phyloP scores from a whole-genome alignment of 2,797 vertebrate species.

The Phrynocephalus guinanensis region DNA sequence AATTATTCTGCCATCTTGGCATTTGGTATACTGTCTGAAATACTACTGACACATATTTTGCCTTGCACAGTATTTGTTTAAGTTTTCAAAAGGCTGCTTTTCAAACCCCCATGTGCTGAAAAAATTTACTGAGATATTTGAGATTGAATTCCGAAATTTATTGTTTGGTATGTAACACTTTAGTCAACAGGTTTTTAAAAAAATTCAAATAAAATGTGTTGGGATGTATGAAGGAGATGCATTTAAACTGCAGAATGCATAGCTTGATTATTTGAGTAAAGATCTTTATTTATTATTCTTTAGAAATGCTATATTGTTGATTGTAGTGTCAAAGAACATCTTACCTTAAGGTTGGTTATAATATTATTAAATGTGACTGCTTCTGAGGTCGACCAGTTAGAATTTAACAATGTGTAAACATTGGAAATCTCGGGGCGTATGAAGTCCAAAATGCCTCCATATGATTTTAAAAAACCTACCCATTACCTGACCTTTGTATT shows the following conservation, averaged over 20 bases:
- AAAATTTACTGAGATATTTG: neutral
- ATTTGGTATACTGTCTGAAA: constrained; percentile 54
- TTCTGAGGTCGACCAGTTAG: neutral
- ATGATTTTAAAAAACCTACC: constrained; percentile 9
- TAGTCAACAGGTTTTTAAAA: neutral
- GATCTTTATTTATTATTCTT: constrained; percentile 17
- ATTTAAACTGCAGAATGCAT: neutral
- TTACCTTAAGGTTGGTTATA: neutral
- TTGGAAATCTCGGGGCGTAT: constrained; percentile 42
- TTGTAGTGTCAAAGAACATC: neutral
- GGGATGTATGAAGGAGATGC: neutral
- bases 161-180: constrained; percentile 5
- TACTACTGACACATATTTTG: constrained; percentile 55
- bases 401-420: constrained; percentile 30
- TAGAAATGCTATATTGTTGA: neutral
- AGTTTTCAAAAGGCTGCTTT: constrained; percentile 15
- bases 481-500: constrained; percentile 43
- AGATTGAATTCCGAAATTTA: constrained; percentile 32
- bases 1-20: constrained; percentile 58
- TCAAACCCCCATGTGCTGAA: constrained; percentile 32
- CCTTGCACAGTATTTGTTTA: neutral
- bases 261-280: constrained; percentile 10
- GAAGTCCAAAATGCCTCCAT: constrained; percentile 22
- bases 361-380: neutral
- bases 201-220: neutral